These are phyloP conservation scores for Rhabdophis nuchalis DNA, from an alignment of 2,797 vertebrate species.

Conservation along the genomic window DNA sequence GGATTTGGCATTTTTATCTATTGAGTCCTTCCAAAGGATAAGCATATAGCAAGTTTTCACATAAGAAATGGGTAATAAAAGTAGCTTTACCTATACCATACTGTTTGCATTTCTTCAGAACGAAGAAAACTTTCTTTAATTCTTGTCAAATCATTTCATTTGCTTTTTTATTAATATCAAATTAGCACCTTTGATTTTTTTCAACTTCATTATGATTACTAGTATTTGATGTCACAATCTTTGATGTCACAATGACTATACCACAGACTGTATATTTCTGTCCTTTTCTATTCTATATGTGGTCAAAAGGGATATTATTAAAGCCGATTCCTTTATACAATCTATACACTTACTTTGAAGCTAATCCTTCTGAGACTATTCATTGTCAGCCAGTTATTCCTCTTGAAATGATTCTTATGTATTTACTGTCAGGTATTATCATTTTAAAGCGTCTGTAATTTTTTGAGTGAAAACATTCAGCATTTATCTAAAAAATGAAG, in stretches of 20 bases:
- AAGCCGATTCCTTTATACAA: slow-evolving; percentile 5
- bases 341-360: slow-evolving; percentile 43
- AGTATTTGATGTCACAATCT: slow-evolving; percentile 1
- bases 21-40: background rate
- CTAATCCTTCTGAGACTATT: slow-evolving; percentile 33
- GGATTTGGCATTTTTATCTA: background rate
- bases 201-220: slow-evolving; percentile 5
- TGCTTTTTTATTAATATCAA: slow-evolving; percentile 31
- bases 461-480: slow-evolving; percentile 43
- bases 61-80: background rate
- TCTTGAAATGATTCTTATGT: slow-evolving; percentile 40
- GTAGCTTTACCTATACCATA: background rate
- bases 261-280: slow-evolving; percentile 5
- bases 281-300: slow-evolving; percentile 4
- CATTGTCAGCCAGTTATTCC: slow-evolving; percentile 11
- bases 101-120: slow-evolving; percentile 25
- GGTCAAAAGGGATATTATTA: slow-evolving; percentile 7
- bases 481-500: slow-evolving; percentile 41
- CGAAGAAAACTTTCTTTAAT: slow-evolving; percentile 31
- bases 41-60: background rate
- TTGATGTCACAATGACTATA: background rate
- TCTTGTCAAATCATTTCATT: slow-evolving; percentile 32
- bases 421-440: slow-evolving; percentile 13
- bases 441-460: slow-evolving; percentile 57
- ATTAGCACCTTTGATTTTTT: slow-evolving; percentile 29